Evolutionary conservation across 2,113 vertebrate species (phyloP).

Genomic region (Brienomyrus brachyistius): DNA sequence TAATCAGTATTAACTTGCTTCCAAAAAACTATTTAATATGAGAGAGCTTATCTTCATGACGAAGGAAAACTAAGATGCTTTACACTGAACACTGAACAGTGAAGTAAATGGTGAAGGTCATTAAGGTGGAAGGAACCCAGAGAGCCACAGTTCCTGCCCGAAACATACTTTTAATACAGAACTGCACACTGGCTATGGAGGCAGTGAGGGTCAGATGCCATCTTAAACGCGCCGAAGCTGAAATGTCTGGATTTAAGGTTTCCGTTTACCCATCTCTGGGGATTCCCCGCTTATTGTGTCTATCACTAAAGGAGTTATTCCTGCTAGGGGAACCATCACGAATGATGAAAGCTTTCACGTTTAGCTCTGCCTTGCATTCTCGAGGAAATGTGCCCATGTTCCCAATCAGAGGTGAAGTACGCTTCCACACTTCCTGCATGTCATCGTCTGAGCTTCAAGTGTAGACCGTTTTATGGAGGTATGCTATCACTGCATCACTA

Average conservation of each 20-base stretch:
- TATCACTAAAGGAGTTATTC: slow-evolving; percentile 37
- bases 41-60: background rate
- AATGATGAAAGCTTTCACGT: slow-evolving; percentile 28
- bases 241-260: slow-evolving; percentile 25
- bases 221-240: background rate
- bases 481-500: background rate
- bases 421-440: background rate
- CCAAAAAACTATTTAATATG: background rate
- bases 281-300: slow-evolving; percentile 33
- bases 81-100: background rate
- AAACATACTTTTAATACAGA: background rate
- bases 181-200: background rate
- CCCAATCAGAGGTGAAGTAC: background rate
- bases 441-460: background rate
- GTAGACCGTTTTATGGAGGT: background rate
- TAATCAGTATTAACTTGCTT: background rate
- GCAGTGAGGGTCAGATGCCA: background rate
- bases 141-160: background rate
- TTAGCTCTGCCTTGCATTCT: slow-evolving; percentile 33
- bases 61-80: background rate
- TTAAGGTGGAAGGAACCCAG: background rate
- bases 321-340: slow-evolving; percentile 30
- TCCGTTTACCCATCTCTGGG: slow-evolving; percentile 25
- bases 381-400: background rate
- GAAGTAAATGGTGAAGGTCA: background rate